Evolutionary conservation across 37 sponge, comb jelly and placozoan genomes (phyloP).

Genomic region (Hormiphora californensis): DNA sequence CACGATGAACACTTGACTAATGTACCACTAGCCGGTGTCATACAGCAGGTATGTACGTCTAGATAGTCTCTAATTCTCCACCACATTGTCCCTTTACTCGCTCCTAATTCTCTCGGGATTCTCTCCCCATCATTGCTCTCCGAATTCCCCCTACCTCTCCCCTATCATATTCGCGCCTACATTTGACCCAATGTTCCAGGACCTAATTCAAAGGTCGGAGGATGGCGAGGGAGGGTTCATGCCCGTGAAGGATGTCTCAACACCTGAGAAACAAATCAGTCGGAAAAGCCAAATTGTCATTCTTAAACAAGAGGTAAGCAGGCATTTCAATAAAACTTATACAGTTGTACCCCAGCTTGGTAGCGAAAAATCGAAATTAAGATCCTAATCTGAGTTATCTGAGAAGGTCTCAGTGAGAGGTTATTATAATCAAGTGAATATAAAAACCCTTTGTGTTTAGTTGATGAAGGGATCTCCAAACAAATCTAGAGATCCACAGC

Average conservation of each 20-base stretch:
- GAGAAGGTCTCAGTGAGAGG: no score
- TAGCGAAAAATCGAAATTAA: no score
- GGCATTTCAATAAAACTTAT: no score
- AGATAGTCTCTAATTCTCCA: no score
- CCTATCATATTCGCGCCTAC: background rate
- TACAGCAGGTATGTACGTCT: background rate
- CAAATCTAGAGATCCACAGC: no score
- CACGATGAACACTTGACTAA: background rate
- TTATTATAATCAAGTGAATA: no score
- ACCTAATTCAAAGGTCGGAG: background rate
- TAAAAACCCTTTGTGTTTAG: no score
- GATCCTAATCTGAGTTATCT: no score
- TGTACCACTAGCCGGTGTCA: background rate
- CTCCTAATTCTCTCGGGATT: no score
- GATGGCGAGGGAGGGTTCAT: constrained; percentile 17
- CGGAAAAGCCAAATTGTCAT: constrained; percentile 37
- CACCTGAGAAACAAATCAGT: background rate
- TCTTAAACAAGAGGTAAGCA: constrained; percentile 15
- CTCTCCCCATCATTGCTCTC: background rate
- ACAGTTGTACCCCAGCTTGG: no score
- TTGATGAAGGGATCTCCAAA: no score
- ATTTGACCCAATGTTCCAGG: background rate
- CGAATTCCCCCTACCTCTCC: background rate
- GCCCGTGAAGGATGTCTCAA: constrained; percentile 37
- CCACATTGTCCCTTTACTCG: no score